A percentile compares a stretch with the other conserved stretches of the same genome.
Evolutionary conservation across 2,888 invertebrate genomes (phyloP).

Genomic region (Eupithecia tripunctaria): DNA sequence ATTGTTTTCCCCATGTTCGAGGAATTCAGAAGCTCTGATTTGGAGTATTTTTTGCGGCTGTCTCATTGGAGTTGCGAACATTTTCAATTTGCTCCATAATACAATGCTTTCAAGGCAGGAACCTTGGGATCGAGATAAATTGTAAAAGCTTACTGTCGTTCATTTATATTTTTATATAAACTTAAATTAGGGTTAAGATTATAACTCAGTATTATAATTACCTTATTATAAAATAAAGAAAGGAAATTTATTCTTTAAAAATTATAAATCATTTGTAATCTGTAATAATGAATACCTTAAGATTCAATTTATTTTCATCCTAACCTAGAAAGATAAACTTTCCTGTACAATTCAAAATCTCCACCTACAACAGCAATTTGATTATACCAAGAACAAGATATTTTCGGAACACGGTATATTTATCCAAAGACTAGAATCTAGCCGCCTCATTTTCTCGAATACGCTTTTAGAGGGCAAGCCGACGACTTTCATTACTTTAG

Average conservation of each 20-base stretch:
- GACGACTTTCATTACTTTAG: neutral
- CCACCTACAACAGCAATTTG: neutral
- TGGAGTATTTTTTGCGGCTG: slow-evolving; percentile 45
- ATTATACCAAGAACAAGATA: neutral
- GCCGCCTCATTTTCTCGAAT: neutral
- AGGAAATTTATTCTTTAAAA: too few species aligned
- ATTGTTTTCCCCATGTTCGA: slow-evolving; percentile 61
- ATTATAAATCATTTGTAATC: too few species aligned
- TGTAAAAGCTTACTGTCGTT: slow-evolving; percentile 13
- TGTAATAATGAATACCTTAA: neutral
- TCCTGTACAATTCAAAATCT: neutral
- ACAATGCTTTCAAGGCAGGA: slow-evolving; percentile 23
- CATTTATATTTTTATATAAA: neutral
- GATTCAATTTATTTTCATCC: neutral
- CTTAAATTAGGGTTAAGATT: neutral
- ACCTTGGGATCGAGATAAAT: slow-evolving; percentile 15
- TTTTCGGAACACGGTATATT: neutral
- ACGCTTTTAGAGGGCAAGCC: neutral
- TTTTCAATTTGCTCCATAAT: slow-evolving; percentile 37
- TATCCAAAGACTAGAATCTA: neutral
- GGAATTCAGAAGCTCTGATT: slow-evolving; percentile 49
- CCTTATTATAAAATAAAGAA: too few species aligned
- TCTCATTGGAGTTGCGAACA: slow-evolving; percentile 36
- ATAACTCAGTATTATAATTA: neutral
- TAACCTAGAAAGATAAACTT: neutral